Evolutionary conservation across 2,113 vertebrate species (phyloP).

Genomic region (Rhinoderma darwinii): DNA sequence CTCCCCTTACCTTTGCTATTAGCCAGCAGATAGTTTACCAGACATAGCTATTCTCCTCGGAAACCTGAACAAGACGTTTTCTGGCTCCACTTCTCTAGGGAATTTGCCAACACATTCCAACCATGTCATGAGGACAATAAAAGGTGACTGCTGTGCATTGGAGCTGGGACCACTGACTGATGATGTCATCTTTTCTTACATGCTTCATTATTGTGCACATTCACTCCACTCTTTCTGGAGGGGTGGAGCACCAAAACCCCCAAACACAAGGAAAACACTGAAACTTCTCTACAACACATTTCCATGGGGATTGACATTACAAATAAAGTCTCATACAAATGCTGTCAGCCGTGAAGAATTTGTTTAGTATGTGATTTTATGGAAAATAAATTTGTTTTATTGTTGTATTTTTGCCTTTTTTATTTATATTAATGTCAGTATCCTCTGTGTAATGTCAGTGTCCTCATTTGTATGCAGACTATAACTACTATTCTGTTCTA

Average conservation of each 20-base stretch:
- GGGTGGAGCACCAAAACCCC: constrained; percentile 69
- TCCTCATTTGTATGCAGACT: background rate
- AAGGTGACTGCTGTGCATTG: constrained; percentile 80
- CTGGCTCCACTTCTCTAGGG: constrained; percentile 64
- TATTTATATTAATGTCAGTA: background rate
- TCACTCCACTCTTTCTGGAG: constrained; percentile 70
- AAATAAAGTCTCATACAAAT: background rate
- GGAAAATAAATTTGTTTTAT: background rate
- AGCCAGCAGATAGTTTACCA: constrained; percentile 61
- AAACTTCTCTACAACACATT: constrained; percentile 6
- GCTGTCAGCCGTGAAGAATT: background rate
- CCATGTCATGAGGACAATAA: constrained; percentile 79
- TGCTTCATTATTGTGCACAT: constrained; percentile 75
- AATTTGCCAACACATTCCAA: constrained; percentile 76
- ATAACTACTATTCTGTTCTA: background rate
- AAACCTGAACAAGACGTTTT: constrained; percentile 63
- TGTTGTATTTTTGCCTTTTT: background rate
- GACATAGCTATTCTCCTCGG: constrained; percentile 47
- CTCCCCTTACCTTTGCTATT: constrained; percentile 73
- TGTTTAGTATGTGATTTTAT: background rate
- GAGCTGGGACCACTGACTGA: constrained; percentile 72
- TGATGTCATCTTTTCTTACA: constrained; percentile 82
- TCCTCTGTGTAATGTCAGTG: background rate
- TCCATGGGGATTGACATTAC: background rate
- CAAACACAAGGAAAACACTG: constrained; percentile 27